A percentile compares a stretch with the other conserved stretches of the same genome.
These are phyloP conservation scores for Chorisops tibialis DNA, from an alignment of 2,888 invertebrate species.

Conservation along the genomic window DNA sequence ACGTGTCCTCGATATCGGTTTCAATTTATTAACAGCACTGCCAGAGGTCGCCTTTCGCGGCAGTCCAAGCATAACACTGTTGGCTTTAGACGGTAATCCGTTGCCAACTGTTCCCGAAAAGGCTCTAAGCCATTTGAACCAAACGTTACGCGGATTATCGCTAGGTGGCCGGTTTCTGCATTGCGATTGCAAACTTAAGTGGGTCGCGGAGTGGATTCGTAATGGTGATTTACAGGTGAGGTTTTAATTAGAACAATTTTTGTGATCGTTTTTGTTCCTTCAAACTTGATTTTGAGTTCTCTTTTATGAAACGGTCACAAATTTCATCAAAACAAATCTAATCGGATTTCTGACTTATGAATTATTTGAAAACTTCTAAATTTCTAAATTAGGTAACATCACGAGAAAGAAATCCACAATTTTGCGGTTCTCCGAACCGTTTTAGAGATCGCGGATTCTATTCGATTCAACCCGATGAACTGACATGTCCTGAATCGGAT, in stretches of 20 bases:
- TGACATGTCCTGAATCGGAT: conserved; percentile 59
- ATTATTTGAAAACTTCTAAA: not conserved
- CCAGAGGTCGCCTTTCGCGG: conserved; percentile 76
- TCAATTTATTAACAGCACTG: conserved; percentile 79
- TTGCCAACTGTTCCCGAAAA: conserved; percentile 76
- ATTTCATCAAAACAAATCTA: no score
- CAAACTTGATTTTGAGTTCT: no score
- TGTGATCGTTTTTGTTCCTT: no score
- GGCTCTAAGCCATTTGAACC: conserved; percentile 74
- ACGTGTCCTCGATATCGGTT: conserved; percentile 86
- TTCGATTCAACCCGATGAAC: conserved; percentile 76
- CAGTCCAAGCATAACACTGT: conserved; percentile 78
- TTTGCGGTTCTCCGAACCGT: conserved; percentile 79
- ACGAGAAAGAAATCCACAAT: conserved; percentile 86
- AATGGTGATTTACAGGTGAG: conserved; percentile 77
- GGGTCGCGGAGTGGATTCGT: conserved; percentile 89
- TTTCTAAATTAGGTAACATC: conserved; percentile 62
- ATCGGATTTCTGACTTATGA: not conserved
- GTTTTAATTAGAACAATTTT: no score
- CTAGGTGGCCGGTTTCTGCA: conserved; percentile 83
- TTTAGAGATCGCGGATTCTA: conserved; percentile 82
- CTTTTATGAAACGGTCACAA: no score
- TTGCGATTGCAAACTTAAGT: conserved; percentile 82
- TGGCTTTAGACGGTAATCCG: conserved; percentile 90
- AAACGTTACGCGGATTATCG: conserved; percentile 79